Conservation (phyloP, 2,797 vertebrate genomes). For the Gymnothorax javanicus region DNA sequence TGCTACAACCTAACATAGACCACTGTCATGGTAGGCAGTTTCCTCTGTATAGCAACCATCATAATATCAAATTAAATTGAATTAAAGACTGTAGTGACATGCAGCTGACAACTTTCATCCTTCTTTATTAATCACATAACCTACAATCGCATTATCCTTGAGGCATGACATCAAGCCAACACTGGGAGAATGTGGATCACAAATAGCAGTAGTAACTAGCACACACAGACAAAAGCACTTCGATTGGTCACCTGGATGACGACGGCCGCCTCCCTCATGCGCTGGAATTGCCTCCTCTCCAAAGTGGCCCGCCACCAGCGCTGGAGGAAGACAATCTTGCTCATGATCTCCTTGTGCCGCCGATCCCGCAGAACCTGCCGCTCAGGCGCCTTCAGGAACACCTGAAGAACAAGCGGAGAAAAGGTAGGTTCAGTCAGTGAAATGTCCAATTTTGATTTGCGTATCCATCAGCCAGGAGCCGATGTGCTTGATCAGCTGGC, state of each 20-base stretch:
- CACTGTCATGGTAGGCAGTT: no score
- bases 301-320: constrained; percentile 85
- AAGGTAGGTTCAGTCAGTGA: neutral
- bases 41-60: no score
- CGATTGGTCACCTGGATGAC: constrained; percentile 81
- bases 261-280: constrained; percentile 74
- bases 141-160: neutral
- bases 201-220: neutral
- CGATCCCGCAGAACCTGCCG: constrained; percentile 88
- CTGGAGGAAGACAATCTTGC: constrained; percentile 91
- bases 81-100: neutral
- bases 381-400: constrained; percentile 92
- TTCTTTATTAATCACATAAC: neutral
- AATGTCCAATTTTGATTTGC: no score
- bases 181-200: neutral
- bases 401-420: constrained; percentile 64
- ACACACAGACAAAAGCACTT: neutral
- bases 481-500: no score
- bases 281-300: constrained; percentile 82
- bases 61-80: no score
- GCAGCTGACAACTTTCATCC: neutral
- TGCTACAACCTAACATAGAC: no score
- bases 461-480: no score
- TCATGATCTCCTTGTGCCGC: constrained; percentile 90
- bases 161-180: neutral